phyloP scores from a whole-genome alignment of 2,113 vertebrate genomes.

The Furnarius figulus region DNA sequence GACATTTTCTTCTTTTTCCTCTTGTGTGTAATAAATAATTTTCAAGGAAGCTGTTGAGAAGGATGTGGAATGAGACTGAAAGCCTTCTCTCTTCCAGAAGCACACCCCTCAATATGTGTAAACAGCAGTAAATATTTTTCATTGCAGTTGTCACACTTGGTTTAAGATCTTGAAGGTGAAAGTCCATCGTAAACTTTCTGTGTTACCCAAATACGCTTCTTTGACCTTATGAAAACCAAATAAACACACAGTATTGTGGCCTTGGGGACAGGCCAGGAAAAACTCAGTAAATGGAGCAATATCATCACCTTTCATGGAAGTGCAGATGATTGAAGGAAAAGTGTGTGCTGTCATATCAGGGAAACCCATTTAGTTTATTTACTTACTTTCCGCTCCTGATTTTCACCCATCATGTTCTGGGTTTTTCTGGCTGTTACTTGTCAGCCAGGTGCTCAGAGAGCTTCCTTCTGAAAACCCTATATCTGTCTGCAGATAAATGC shows the following conservation, averaged over 20 bases:
- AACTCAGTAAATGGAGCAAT: slow-evolving; percentile 30
- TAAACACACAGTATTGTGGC: slow-evolving; percentile 31
- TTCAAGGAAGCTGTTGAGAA: not conserved
- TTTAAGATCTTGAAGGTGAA: slow-evolving; percentile 24
- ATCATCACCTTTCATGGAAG: slow-evolving; percentile 12
- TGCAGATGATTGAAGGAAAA: not conserved
- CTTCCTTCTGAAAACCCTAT: not conserved
- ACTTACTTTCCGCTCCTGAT: not conserved
- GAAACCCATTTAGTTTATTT: slow-evolving; percentile 18
- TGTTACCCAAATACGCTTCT: slow-evolving; percentile 1
- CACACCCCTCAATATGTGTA: not conserved
- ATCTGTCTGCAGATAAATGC: not conserved
- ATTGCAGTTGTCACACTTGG: not conserved
- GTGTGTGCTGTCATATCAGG: not conserved
- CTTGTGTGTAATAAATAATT: not conserved
- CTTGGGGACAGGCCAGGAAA: slow-evolving; percentile 45
- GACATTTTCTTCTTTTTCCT: not conserved
- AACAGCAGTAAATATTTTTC: slow-evolving; percentile 34
- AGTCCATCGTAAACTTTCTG: slow-evolving; percentile 45
- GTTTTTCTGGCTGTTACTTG: not conserved
- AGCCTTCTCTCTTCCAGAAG: not conserved
- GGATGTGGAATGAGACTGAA: not conserved
- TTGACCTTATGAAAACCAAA: slow-evolving; percentile 51
- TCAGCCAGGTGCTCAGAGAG: not conserved
- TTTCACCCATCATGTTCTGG: not conserved